Evolutionary conservation across 1,140 invertebrate species (phyloP).

Genomic region (Ganaspis sp.): DNA sequence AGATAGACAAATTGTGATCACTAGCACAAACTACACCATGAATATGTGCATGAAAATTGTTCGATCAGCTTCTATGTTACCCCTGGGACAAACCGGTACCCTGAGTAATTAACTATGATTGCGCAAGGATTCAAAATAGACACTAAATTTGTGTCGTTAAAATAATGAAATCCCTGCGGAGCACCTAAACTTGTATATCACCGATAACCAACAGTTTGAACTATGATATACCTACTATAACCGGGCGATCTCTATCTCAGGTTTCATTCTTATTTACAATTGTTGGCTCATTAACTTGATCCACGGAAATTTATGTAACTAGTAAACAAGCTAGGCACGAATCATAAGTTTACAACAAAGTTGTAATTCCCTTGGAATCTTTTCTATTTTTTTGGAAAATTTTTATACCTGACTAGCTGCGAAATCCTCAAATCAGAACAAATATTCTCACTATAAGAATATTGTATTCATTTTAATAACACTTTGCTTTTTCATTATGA

Average conservation of each 20-base stretch:
- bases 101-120: constrained; percentile 31
- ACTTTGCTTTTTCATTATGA: too few species aligned
- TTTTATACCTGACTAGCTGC: too few species aligned
- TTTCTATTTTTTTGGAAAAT: too few species aligned
- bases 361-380: too few species aligned
- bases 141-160: constrained; percentile 30
- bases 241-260: background rate
- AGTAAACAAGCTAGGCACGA: too few species aligned
- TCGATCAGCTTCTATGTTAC: constrained; percentile 24
- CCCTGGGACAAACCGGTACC: constrained; percentile 14
- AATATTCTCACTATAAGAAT: too few species aligned
- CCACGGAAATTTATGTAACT: too few species aligned
- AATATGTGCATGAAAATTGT: constrained; percentile 28
- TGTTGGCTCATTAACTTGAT: too few species aligned
- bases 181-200: constrained; percentile 17
- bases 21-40: constrained; percentile 17
- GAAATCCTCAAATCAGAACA: too few species aligned
- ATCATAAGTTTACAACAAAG: too few species aligned
- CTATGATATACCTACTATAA: background rate
- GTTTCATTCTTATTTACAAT: too few species aligned
- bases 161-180: constrained; percentile 27
- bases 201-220: constrained; percentile 23
- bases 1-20: constrained; percentile 25
- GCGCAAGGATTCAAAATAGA: constrained; percentile 28
- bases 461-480: too few species aligned